These are phyloP conservation scores for Cyrtorhinus lividipennis DNA, from an alignment of 1,140 invertebrate species.

Conservation along the genomic window DNA sequence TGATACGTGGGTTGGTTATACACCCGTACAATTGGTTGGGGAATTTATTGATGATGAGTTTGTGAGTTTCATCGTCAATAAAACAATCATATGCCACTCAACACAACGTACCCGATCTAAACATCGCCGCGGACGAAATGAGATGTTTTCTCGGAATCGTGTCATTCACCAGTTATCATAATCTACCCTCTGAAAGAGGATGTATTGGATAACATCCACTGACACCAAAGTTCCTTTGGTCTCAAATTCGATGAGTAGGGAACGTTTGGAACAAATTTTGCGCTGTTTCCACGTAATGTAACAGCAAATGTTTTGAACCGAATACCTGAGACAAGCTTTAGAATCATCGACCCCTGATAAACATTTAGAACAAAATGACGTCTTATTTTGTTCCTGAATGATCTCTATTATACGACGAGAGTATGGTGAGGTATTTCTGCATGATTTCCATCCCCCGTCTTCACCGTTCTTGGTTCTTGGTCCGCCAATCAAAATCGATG, in stretches of 20 bases:
- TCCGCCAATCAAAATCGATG: no score
- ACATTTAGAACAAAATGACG: constrained; percentile 19
- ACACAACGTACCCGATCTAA: constrained; percentile 12
- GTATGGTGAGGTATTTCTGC: constrained; percentile 25
- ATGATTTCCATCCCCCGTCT: neutral
- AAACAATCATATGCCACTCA: neutral
- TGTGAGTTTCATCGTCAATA: constrained; percentile 14
- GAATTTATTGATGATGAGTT: constrained; percentile 24
- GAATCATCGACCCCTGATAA: constrained; percentile 19
- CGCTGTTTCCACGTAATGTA: constrained; percentile 16
- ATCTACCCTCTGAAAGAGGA: constrained; percentile 15
- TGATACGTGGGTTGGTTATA: neutral
- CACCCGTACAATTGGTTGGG: constrained; percentile 17
- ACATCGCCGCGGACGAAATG: constrained; percentile 22
- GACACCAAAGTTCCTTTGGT: constrained; percentile 21
- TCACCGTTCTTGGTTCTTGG: no score
- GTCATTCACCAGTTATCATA: constrained; percentile 23
- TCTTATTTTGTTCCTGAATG: constrained; percentile 24
- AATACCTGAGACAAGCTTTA: constrained; percentile 18
- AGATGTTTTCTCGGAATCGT: constrained; percentile 23
- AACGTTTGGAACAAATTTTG: constrained; percentile 18
- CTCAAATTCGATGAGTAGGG: constrained; percentile 18
- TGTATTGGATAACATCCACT: constrained; percentile 21
- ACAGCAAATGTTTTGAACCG: neutral
- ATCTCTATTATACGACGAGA: constrained; percentile 26